Base-by-base conservation (phyloP, 2,113 vertebrate species). In the Podarcis muralis region DNA sequence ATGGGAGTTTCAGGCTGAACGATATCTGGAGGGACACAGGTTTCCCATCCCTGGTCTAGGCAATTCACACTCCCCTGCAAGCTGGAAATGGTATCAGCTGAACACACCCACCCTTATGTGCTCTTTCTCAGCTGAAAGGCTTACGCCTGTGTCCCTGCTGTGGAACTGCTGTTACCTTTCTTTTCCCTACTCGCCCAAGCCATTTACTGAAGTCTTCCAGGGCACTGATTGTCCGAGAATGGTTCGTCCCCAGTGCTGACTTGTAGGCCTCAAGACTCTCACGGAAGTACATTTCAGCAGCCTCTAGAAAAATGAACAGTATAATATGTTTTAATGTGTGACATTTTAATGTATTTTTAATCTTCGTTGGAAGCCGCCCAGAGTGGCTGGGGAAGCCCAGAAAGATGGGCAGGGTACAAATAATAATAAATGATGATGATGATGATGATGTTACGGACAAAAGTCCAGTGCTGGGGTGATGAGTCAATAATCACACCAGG, bases 141-240 rank as follows among this genome's bases (percentile, higher is more conserved):
- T 13, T n/a, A 62, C 16, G 1, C 15, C 40, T 83, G 15, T 37
- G n/a, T 71, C 37, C 3, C 40, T n/a, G n/a, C n/a, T n/a, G n/a
- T 57, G 13, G n/a, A 2, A 37, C 18, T 81, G 25, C 27, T 20
- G 53, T 90, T 95, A 95, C 96, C 94, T 92, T 84, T 43, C 92
- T 95, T 71, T 92, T 92, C 1, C 94, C 95, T 53, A 89, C 94
- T 37, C 90, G 92, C 15, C 93, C 30, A 32, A 96, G 94, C 96
- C 95, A 96, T 76, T 92, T 96, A 79, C 94, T 94, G 84, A 95
- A 96, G 40, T 94, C 95, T 88, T 95, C 92, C 85, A 91, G 80
- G 2, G 93, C 81, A 6, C 9, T 83, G 66, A 96, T 57, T 32
- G 94, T 94, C 87, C 88, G 88, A 71, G 78, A 83, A 80, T 95